Evolutionary conservation across 2,797 vertebrate genomes (phyloP).

Genomic region (Coregonus sp.): DNA sequence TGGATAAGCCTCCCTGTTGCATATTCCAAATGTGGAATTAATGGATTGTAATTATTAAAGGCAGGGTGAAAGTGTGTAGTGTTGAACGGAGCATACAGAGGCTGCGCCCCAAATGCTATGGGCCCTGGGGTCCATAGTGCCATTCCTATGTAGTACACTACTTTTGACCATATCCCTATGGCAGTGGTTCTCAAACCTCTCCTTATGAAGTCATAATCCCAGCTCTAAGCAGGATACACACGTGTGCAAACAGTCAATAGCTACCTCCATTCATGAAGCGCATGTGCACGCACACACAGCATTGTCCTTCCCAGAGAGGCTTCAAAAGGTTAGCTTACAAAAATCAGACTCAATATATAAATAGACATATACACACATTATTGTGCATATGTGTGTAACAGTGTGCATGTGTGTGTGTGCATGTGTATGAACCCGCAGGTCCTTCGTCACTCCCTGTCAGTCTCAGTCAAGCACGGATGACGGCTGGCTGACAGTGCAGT

Average conservation of each 20-base stretch:
- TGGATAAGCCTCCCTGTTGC: no score
- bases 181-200: no score
- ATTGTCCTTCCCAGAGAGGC: constrained; percentile 47
- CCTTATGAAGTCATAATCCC: constrained; percentile 8
- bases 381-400: constrained; percentile 14
- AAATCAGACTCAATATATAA: constrained; percentile 23
- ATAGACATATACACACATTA: constrained; percentile 13
- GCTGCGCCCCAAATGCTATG: no score
- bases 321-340: constrained; percentile 41
- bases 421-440: constrained; percentile 7
- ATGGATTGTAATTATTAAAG: no score
- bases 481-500: constrained; percentile 2
- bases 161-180: no score
- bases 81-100: no score
- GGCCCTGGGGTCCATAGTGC: no score
- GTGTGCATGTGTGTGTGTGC: constrained; percentile 22
- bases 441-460: background rate
- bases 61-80: no score
- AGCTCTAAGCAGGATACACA: background rate
- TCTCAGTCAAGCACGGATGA: constrained; percentile 16
- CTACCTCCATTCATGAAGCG: background rate
- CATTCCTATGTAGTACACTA: no score
- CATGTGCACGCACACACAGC: constrained; percentile 15
- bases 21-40: no score
- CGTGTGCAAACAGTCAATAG: background rate